Percentiles rank a stretch among this genome's conserved stretches.
Conservation (phyloP, 2,113 vertebrate species). For the Dasyprocta punctata region DNA sequence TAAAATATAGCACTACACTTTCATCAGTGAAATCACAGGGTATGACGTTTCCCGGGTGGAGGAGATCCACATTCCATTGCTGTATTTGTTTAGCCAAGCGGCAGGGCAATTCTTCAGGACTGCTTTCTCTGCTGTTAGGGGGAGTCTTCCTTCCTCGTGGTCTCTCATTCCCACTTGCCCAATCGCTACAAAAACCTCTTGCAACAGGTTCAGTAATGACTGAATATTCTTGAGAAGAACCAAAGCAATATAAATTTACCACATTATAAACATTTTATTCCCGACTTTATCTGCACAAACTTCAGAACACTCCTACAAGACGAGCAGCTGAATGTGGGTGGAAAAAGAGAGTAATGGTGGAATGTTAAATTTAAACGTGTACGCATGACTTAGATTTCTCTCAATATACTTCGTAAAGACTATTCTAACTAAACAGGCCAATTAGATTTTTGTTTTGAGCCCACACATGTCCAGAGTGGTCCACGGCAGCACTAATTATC, state of each 20-base stretch:
- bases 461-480: neutral
- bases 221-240: neutral
- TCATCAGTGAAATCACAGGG: neutral
- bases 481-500: neutral
- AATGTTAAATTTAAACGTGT: neutral
- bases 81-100: neutral
- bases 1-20: neutral
- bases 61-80: neutral
- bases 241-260: neutral
- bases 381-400: neutral
- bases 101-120: neutral
- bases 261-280: neutral
- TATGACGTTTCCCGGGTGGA: neutral
- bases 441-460: neutral
- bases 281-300: neutral
- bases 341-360: neutral
- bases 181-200: neutral
- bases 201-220: neutral
- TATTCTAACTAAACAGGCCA: neutral
- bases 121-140: neutral
- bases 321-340: neutral
- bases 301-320: neutral
- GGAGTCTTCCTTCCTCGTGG: neutral
- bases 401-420: neutral
- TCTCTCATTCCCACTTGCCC: neutral